Evolutionary conservation across 2,797 vertebrate species (phyloP), one percentile per base, ranked within the genome.

Genomic region (Hypotaenidia okinawae): DNA sequence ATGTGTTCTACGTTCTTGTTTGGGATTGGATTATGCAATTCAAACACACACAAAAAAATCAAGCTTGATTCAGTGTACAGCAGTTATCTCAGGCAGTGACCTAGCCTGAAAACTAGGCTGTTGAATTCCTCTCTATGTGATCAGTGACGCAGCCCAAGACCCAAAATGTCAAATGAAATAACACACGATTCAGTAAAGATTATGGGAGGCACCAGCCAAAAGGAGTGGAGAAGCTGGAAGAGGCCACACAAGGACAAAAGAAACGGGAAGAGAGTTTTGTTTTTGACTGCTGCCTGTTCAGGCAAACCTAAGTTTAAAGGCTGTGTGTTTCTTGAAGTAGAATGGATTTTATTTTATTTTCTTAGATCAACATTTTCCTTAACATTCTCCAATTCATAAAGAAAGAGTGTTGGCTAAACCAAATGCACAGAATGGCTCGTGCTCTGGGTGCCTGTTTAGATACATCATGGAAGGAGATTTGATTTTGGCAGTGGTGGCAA

Each of bases 151-250:
- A 90, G 84, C 45, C 59, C 57, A 86, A 81, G 86, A 79, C 81
- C 49, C 47, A 87, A 95, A 95, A 95, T 90, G 86, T 91, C 91
- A 96, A 79, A 74, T 51, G 74, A 73, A 95, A 93, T 91, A 90
- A 88, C 74, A 55, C 32, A 63, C 67, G 85, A 95, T 80, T 95
- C 90, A 87, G 63, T 85, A 93, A 47, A 87, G 57, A 37, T 90
- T 83, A 59, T 69, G 57, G 57, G 88, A 94, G 19, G 28, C n/a
- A 61, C 37, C 41, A 82, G 70, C 23, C 74, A 89, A 87, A 90
- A 94, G 89, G 18, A 91, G 32, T 9, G 0, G 83, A 85, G 75
- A 68, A 77, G 27, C 58, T 77, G 78, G 51, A 73, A 86, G 58
- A 91, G 81, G 78, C 77, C 54, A 55, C 35, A 33, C 72, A 74